Conservation (phyloP, 2,113 vertebrate species). For the Pseudorectes ferrugineus region DNA sequence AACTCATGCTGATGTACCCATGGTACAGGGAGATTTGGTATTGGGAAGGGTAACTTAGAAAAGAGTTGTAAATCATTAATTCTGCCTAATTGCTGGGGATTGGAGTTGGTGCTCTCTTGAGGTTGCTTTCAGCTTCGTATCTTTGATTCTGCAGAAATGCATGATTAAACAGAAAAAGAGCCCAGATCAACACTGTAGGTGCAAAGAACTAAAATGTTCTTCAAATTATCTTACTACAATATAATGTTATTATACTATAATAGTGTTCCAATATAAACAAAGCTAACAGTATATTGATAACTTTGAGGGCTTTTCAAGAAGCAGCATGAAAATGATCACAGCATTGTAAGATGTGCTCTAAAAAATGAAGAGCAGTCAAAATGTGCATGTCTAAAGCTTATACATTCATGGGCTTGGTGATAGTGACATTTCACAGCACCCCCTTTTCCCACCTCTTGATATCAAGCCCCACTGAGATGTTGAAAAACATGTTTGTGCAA, state of each 20-base stretch:
- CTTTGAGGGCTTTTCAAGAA: not conserved
- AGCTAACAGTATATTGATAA: not conserved
- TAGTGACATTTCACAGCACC: not conserved
- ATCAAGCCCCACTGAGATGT: rapidly evolving
- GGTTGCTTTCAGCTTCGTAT: not conserved
- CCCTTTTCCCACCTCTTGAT: not conserved
- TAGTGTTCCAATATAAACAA: not conserved
- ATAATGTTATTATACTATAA: not conserved
- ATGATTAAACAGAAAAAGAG: not conserved
- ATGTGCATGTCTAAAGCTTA: not conserved
- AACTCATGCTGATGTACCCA: not conserved
- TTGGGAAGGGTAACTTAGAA: not conserved
- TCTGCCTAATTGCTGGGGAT: not conserved
- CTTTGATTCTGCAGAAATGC: not conserved
- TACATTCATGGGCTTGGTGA: not conserved
- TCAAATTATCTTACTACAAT: not conserved
- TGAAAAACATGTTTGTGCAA: not conserved
- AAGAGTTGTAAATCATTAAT: not conserved
- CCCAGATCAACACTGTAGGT: not conserved
- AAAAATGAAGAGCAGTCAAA: not conserved
- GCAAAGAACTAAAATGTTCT: not conserved
- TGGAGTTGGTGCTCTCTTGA: not conserved
- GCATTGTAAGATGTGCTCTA: not conserved
- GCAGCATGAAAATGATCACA: not conserved
- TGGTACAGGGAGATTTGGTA: not conserved